Conservation (phyloP, 1,140 invertebrate species). For the Pomacea maculata region DNA sequence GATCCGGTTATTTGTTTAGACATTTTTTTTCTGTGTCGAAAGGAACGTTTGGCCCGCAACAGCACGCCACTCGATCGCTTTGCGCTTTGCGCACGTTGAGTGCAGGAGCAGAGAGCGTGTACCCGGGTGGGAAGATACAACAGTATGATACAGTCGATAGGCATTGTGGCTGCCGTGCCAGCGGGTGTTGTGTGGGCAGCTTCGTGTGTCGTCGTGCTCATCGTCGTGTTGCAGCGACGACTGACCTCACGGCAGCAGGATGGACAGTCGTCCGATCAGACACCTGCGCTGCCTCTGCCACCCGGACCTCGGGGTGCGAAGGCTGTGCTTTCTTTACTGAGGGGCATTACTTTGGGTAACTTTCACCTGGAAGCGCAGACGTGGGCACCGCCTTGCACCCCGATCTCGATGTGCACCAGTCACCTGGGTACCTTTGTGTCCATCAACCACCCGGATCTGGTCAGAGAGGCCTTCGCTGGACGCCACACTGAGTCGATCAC, state of each 20-base stretch:
- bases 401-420: conserved; percentile 11
- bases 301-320: conserved; percentile 7
- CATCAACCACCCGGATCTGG: conserved; percentile 18
- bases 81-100: too few relatives aligned
- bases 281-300: background rate
- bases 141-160: background rate
- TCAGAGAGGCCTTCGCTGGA: conserved; percentile 13
- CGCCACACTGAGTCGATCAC: background rate
- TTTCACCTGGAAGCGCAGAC: conserved; percentile 4
- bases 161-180: background rate
- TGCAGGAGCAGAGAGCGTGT: too few relatives aligned
- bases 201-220: background rate
- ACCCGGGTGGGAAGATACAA: background rate
- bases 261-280: background rate
- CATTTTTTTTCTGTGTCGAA: too few relatives aligned
- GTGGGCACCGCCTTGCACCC: conserved; percentile 1
- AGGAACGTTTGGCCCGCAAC: too few relatives aligned
- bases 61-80: too few relatives aligned
- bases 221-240: background rate
- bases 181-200: background rate
- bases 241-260: background rate
- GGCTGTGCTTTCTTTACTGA: background rate
- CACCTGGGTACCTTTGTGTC: conserved; percentile 4
- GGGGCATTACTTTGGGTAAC: background rate
- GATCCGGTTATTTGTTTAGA: too few relatives aligned